Evolutionary conservation across 2,888 invertebrate species (phyloP).

Genomic region (Yponomeuta sedellus): DNA sequence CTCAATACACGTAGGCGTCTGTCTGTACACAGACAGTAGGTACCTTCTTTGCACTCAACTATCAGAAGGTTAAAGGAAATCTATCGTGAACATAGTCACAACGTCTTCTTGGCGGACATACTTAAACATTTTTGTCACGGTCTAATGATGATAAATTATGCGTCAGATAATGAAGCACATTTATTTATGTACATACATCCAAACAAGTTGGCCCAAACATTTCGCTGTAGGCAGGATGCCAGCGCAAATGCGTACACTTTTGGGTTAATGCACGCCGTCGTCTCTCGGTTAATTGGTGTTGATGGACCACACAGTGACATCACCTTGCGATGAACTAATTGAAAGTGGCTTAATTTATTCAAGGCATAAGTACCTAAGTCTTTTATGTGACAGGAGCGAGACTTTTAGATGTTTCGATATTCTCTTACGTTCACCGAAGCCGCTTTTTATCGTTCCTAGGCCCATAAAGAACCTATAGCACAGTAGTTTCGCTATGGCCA

Average conservation of each 20-base stretch:
- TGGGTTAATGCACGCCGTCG: conserved; percentile 34
- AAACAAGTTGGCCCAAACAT: conserved; percentile 35
- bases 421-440: not conserved
- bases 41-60: not conserved
- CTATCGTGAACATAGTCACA: not conserved
- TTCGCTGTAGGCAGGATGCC: conserved; percentile 47
- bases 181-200: conserved; percentile 33
- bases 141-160: conserved; percentile 48
- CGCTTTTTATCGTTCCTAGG: too few relatives aligned
- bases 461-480: too few relatives aligned
- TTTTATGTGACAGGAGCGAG: not conserved
- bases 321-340: not conserved
- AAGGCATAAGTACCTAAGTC: not conserved
- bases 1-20: not conserved
- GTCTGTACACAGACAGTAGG: conserved; percentile 4
- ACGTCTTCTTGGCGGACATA: not conserved
- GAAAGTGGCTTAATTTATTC: not conserved
- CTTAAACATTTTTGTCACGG: conserved; percentile 27
- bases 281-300: conserved; percentile 39
- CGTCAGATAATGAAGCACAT: conserved; percentile 36
- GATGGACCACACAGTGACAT: conserved; percentile 27
- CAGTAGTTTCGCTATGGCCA: too few relatives aligned
- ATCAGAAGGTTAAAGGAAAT: not conserved
- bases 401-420: not conserved
- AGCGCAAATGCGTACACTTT: conserved; percentile 32